Base-by-base conservation (phyloP, 1,140 invertebrate species). In the Hestina assimilis region DNA sequence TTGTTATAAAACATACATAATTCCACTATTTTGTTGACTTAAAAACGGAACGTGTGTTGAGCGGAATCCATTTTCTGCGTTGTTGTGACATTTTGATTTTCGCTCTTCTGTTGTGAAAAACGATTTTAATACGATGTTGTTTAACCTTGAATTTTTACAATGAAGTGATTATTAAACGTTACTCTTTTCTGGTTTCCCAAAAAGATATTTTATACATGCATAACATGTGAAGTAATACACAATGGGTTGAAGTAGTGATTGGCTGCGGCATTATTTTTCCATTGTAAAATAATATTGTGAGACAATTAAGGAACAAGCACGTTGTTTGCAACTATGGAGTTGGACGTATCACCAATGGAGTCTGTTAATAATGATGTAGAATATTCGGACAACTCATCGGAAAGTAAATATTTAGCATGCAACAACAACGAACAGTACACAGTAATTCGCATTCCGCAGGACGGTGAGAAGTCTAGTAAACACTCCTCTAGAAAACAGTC, bases 401-500 rank as follows among this genome's bases (percentile, higher is more conserved):
- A 86, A 42, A 83, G 62, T 66, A 88, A 85, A 76, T 86, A 83
- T 50, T 53, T 82, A 42, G 61, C 79, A 29, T 79, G 74, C 61
- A 83, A 75, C 48, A 86, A 77, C 51, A 87, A 76, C 61, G 85
- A 88, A 23, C 80, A 86, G 55, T 86, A 81, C 53, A 79, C 82
- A 17, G 74, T 88, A 29, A 83, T 86, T 66, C 75, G 82, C 50
- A 85, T 88, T 63, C 77, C 82, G 33, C 83, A 87, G 63, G 82
- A 87, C 62, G 72, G 64, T 62, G 83, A 83, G 63, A 85, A 88
- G 61, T 69, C 72, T 14, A 85, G 73, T 66, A 86, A 84, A 69
- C 85, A 87, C 64, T 88, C 84, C 7, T 87, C 85, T 54, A 91
- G 93, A 70, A 94, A 95, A 83, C 94, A 95, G 73, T 94, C 94